Conservation (phyloP, 2,113 vertebrate species). For the Ceyx margarethae region DNA sequence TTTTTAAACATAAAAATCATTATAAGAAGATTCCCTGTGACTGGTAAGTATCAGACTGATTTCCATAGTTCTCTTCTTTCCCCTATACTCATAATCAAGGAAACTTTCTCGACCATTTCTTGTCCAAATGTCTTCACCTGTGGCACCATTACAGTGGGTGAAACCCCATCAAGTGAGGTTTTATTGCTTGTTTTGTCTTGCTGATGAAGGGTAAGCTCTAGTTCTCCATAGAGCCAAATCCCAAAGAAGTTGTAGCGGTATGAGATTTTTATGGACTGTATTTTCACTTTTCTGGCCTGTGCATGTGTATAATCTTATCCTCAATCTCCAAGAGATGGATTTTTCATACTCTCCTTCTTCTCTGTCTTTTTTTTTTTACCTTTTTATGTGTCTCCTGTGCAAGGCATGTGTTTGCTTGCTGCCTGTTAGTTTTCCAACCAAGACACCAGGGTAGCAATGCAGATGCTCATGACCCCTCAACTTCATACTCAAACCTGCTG, state of each 20-base stretch:
- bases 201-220: background rate
- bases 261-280: background rate
- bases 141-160: fast-evolving
- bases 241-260: background rate
- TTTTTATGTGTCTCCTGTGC: background rate
- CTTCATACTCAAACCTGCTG: background rate
- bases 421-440: background rate
- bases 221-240: background rate
- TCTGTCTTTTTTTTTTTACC: background rate
- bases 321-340: background rate
- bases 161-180: background rate
- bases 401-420: background rate
- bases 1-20: background rate
- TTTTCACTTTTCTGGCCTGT: background rate
- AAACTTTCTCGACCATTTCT: background rate
- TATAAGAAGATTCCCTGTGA: background rate
- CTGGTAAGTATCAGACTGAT: background rate
- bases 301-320: background rate
- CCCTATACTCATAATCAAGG: background rate
- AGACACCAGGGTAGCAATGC: background rate
- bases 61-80: background rate
- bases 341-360: background rate
- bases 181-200: background rate
- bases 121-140: background rate
- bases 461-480: background rate